Conservation (phyloP, 2,797 vertebrate species). For the Hippoglossus hippoglossus region DNA sequence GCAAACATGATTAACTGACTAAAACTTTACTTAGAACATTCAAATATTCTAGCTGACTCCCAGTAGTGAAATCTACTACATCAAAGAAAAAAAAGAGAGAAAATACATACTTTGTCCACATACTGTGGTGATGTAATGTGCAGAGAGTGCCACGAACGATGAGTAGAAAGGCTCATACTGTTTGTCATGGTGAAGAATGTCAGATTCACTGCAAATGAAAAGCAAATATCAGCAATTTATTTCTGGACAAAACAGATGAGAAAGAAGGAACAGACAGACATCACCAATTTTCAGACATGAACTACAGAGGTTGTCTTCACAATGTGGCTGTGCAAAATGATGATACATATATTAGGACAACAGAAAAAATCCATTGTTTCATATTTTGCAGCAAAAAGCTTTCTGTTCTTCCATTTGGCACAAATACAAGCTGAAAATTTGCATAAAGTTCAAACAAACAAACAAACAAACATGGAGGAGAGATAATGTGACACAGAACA, state of each 20-base stretch:
- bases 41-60: background rate
- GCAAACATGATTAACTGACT: background rate
- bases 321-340: background rate
- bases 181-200: conserved; percentile 99
- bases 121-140: conserved; percentile 99
- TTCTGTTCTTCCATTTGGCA: too few relatives aligned
- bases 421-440: too few relatives aligned
- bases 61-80: background rate
- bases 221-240: conserved; percentile 26
- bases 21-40: background rate
- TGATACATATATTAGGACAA: background rate
- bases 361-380: too few relatives aligned
- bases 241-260: background rate
- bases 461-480: too few relatives aligned
- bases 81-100: background rate
- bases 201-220: conserved; percentile 90
- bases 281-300: background rate
- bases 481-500: too few relatives aligned
- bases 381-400: too few relatives aligned
- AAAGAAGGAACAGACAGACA: background rate
- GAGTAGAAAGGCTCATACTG: conserved; percentile 99
- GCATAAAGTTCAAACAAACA: too few relatives aligned
- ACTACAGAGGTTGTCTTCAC: too few relatives aligned
- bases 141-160: conserved; percentile 97
- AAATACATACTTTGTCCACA: conserved; percentile 94